Percentiles rank a stretch among this genome's conserved stretches.
Evolutionary conservation across 2,888 invertebrate genomes (phyloP).

Genomic region (Leuctra nigra): DNA sequence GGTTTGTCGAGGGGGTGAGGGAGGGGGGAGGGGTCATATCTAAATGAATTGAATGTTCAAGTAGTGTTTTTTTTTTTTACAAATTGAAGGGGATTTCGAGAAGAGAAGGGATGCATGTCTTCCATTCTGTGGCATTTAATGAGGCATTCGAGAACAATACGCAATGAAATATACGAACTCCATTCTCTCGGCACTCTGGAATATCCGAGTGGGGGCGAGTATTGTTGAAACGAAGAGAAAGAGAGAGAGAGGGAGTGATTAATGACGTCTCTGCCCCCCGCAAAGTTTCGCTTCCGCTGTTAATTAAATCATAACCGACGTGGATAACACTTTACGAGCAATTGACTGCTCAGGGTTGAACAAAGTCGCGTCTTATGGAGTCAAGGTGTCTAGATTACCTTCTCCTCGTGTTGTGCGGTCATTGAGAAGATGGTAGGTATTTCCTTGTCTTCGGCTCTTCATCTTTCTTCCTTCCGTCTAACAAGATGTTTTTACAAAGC

Average conservation of each 20-base stretch:
- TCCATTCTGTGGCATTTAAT: conserved; percentile 27
- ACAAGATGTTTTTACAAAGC: too few relatives aligned
- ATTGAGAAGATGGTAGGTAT: too few relatives aligned
- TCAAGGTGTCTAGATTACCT: too few relatives aligned
- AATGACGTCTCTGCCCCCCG: not conserved
- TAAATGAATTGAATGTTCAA: conserved; percentile 24
- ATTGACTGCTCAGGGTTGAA: not conserved
- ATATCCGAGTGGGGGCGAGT: not conserved
- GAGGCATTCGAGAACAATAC: conserved; percentile 22
- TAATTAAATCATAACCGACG: conserved; percentile 9
- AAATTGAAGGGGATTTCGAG: not conserved
- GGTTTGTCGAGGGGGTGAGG: not conserved
- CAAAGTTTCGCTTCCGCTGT: conserved; percentile 9
- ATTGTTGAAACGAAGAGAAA: not conserved
- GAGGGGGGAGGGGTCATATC: conserved; percentile 5
- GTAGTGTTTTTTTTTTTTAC: conserved; percentile 26
- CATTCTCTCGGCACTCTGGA: not conserved
- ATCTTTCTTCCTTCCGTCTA: too few relatives aligned
- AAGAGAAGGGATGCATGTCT: conserved; percentile 6
- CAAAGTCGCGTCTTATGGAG: not conserved
- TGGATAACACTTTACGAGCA: not conserved
- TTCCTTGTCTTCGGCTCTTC: too few relatives aligned
- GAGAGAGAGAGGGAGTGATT: not conserved
- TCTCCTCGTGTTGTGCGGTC: too few relatives aligned
- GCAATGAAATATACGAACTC: not conserved